Evolutionary conservation across 2,888 invertebrate genomes (phyloP).

Genomic region (Habroteleia sp.): DNA sequence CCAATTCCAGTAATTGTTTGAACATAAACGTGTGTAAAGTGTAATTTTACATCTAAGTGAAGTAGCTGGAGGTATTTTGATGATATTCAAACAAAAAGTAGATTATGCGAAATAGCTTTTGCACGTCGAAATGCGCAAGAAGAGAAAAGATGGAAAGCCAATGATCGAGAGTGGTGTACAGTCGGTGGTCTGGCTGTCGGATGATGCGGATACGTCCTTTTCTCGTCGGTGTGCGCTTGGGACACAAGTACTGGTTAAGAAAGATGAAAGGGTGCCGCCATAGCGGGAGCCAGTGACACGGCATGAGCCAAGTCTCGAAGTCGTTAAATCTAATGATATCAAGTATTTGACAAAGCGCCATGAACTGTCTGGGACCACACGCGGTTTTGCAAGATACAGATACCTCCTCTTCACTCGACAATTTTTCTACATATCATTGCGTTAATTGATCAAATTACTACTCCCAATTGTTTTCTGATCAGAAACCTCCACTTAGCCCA

Average conservation of each 20-base stretch:
- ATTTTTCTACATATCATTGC: constrained; percentile 44
- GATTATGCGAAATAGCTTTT: constrained; percentile 57
- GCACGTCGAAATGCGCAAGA: constrained; percentile 49
- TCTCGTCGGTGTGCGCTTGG: constrained; percentile 39
- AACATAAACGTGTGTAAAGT: constrained; percentile 7
- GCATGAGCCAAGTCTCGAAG: constrained; percentile 70
- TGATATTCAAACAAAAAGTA: constrained; percentile 46
- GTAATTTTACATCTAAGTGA: constrained; percentile 12
- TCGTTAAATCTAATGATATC: constrained; percentile 80
- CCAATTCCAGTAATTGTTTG: constrained; percentile 15
- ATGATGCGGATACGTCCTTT: constrained; percentile 51
- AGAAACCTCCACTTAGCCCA: too few species aligned
- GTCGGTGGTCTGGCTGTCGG: constrained; percentile 57
- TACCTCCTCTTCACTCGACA: constrained; percentile 3
- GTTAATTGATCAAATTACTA: constrained; percentile 44
- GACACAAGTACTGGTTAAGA: constrained; percentile 72
- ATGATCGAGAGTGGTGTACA: constrained; percentile 56
- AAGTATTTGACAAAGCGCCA: constrained; percentile 75
- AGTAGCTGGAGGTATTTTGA: constrained; percentile 28
- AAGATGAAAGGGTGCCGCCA: constrained; percentile 77
- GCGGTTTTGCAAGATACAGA: constrained; percentile 54
- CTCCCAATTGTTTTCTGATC: neutral
- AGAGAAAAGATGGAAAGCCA: constrained; percentile 55
- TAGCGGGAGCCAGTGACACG: constrained; percentile 77
- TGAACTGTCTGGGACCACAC: constrained; percentile 71